Evolutionary conservation across 1,140 invertebrate species (phyloP).

Genomic region (Brachystomella parvula): DNA sequence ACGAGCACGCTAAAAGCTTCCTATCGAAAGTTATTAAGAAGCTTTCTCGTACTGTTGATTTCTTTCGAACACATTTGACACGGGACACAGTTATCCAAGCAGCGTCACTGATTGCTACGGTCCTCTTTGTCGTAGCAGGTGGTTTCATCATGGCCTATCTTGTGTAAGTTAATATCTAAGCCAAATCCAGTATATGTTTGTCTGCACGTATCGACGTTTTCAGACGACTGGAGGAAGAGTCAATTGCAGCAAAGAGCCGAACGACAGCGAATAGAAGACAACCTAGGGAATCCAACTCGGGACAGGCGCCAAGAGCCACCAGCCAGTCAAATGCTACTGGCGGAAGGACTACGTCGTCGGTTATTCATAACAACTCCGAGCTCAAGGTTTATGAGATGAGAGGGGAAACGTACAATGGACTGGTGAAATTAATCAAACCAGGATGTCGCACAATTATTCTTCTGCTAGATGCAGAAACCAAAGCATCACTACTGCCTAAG

Average conservation of each 20-base stretch:
- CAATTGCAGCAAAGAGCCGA: constrained; percentile 45
- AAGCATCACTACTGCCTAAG: constrained; percentile 72
- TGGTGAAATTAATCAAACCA: constrained; percentile 85
- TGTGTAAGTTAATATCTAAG: constrained; percentile 52
- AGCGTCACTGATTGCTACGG: constrained; percentile 70
- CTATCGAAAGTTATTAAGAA: constrained; percentile 60
- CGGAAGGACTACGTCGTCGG: background rate
- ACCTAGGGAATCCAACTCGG: background rate
- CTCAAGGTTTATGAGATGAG: constrained; percentile 82
- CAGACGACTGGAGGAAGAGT: constrained; percentile 68
- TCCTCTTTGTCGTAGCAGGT: constrained; percentile 67
- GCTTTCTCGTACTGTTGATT: constrained; percentile 61
- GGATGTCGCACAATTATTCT: constrained; percentile 88
- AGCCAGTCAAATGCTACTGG: constrained; percentile 29
- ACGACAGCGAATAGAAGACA: background rate
- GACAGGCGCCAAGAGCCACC: background rate
- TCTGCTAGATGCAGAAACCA: constrained; percentile 78
- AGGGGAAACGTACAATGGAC: constrained; percentile 89
- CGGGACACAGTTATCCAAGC: constrained; percentile 73
- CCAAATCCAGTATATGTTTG: background rate
- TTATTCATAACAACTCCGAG: constrained; percentile 47
- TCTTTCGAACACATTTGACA: constrained; percentile 61
- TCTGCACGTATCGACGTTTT: no score
- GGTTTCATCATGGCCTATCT: constrained; percentile 84
- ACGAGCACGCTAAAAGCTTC: constrained; percentile 66